Evolutionary conservation across 2,797 vertebrate species (phyloP), one percentile per base, ranked within the genome.

Genomic region (Sebastes steindachneri): DNA sequence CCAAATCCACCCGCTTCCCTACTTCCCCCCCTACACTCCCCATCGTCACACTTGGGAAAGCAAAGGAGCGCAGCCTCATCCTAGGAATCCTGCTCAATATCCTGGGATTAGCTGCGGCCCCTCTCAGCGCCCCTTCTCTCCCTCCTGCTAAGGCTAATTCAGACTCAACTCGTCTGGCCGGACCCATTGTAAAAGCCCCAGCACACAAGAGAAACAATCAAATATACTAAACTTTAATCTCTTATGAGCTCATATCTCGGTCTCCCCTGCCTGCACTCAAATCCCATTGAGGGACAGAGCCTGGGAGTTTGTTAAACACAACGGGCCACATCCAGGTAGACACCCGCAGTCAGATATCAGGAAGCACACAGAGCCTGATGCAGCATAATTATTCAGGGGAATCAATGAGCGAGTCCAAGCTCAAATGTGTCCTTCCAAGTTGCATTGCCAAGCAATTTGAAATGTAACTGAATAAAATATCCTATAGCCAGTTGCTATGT

Each of bases 1-100:
- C 88, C 82, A 92, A 93, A 89, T 89, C 92, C 91, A 88, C 85
- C 89, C 79, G 82, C 82, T 86, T 83, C 67, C 85, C 84, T 31
- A 84, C 53, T 25, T 70, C 84, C 79, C 59, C 59, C 71, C 79
- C 62, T 19, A 29, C 87, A 73, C 84, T 75, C 86, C 88, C 91
- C 91, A 88, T 80, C 89, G 95, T 96, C 96, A 96, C 95, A 96
- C 94, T 95, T 93, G 93, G 90, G 88, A 94, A 95, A 96, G 94
- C 96, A 96, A 96, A 96, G 94, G 93, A 95, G 93, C 91, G 88
- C 92, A 91, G 92, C 89, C 86, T 89, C 94, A 92, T 95, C 93
- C 92, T 87, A 95, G 93, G 95, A 96, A 96, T 95, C 95, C 95
- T 85, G 90, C 94, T 95, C 95, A 96, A 96, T 96, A 96, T 96